A percentile compares a stretch with the other conserved stretches of the same genome.
Evolutionary conservation across 2,888 invertebrate species (phyloP).

Genomic region (Gerris lacustris): DNA sequence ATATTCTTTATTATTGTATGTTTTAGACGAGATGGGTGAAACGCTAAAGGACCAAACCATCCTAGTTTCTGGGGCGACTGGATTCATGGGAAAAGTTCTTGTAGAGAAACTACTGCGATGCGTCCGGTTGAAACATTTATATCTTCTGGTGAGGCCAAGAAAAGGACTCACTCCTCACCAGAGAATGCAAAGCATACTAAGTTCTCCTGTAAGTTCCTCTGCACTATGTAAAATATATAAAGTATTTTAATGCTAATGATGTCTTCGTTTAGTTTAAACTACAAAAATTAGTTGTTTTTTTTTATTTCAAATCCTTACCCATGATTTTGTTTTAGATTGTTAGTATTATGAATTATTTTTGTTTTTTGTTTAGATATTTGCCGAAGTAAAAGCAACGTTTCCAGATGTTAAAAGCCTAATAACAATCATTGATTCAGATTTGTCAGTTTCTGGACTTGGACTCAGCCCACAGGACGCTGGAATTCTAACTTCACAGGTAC

Average conservation of each 20-base stretch:
- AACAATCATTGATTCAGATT: background rate
- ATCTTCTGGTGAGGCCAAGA: background rate
- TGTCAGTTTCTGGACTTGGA: conserved; percentile 45
- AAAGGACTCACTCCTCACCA: background rate
- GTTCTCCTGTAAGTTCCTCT: background rate
- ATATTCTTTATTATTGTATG: no score
- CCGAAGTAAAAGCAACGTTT: background rate
- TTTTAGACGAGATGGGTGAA: background rate
- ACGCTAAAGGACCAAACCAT: background rate
- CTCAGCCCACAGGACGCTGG: conserved; percentile 48
- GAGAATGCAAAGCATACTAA: background rate
- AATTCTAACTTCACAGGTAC: conserved; percentile 52
- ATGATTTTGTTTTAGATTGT: no score
- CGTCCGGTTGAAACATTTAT: background rate
- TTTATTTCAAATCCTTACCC: no score
- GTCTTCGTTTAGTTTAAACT: no score
- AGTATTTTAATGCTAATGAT: no score
- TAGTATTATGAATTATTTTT: no score
- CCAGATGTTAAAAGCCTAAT: background rate
- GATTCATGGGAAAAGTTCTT: background rate
- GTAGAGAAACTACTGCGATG: background rate
- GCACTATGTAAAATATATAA: no score
- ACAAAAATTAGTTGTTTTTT: no score
- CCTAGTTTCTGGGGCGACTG: background rate
- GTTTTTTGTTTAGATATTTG: background rate